Evolutionary conservation across 2,113 vertebrate genomes (phyloP).

Genomic region (Ochotona curzoniae): DNA sequence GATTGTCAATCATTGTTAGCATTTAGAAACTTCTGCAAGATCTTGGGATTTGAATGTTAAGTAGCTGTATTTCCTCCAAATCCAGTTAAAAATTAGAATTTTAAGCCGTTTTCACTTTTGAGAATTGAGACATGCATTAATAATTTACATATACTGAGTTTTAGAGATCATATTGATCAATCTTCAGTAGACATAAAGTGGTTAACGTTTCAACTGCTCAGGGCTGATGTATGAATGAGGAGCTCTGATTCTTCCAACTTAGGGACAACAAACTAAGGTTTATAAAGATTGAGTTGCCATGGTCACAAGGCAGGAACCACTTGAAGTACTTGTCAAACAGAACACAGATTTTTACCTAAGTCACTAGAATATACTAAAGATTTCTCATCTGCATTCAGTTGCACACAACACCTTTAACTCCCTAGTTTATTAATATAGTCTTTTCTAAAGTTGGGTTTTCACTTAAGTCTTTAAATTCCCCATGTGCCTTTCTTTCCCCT

Average conservation of each 20-base stretch:
- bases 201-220: not conserved
- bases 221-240: not conserved
- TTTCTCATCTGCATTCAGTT: not conserved
- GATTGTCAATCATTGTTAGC: not conserved
- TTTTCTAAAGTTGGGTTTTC: conserved; percentile 12
- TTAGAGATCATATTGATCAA: not conserved
- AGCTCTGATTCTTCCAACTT: not conserved
- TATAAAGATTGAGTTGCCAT: not conserved
- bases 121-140: not conserved
- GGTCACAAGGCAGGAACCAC: not conserved
- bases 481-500: rapidly evolving
- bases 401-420: not conserved
- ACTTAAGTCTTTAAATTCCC: not conserved
- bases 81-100: conserved; percentile 2
- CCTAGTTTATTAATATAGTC: not conserved
- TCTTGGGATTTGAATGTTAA: not conserved
- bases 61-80: not conserved
- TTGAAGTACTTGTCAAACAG: not conserved
- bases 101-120: not conserved
- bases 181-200: not conserved
- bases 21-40: not conserved
- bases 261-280: not conserved
- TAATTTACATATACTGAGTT: not conserved
- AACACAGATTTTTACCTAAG: not conserved
- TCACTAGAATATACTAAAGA: not conserved